Evolutionary conservation across 2,113 vertebrate genomes (phyloP).

Genomic region (Leptodactylus fuscus): DNA sequence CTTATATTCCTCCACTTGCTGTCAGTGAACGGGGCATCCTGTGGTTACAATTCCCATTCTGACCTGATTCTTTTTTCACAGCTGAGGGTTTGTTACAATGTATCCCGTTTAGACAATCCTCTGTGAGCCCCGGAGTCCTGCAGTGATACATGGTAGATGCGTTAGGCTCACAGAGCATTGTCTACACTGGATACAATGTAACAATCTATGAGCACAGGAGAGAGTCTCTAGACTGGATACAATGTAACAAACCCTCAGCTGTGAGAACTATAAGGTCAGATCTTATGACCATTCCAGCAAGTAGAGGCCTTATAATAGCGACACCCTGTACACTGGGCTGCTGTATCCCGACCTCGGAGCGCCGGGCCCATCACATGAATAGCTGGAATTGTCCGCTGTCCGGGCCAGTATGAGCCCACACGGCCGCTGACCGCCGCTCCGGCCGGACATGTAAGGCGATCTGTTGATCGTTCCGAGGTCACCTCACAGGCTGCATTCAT

Average conservation of each 20-base stretch:
- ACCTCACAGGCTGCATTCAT: conserved; percentile 1
- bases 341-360: too few species aligned
- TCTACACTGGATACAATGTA: background rate
- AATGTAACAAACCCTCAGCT: background rate
- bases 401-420: background rate
- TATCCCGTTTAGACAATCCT: background rate
- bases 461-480: background rate
- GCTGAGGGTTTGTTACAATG: background rate
- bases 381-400: background rate
- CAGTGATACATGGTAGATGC: too few species aligned
- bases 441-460: background rate
- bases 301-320: background rate
- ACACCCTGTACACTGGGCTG: too few species aligned
- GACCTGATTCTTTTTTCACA: too few species aligned
- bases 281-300: background rate
- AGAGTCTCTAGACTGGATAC: background rate
- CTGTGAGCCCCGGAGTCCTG: too few species aligned
- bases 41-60: too few species aligned
- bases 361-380: background rate
- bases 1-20: background rate
- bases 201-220: too few species aligned
- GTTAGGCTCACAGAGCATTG: background rate
- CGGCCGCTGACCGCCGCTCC: background rate
- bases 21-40: too few species aligned
- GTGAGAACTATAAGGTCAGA: background rate